A percentile compares a stretch with the other conserved stretches of the same genome.
Conservation (phyloP, 1,140 invertebrate species). For the Laupala kohalensis region DNA sequence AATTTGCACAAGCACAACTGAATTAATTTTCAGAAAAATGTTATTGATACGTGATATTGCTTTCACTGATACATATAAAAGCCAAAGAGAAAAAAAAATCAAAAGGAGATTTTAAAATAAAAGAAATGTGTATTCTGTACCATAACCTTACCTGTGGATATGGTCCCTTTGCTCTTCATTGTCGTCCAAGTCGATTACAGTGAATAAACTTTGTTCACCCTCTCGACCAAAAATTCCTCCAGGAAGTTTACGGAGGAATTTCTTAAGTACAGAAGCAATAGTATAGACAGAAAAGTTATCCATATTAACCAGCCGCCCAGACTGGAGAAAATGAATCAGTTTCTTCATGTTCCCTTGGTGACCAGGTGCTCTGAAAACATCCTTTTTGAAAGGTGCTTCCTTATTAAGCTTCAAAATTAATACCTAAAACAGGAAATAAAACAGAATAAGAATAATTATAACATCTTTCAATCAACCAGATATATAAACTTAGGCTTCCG, state of each 20-base stretch:
- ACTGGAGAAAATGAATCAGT: conserved; percentile 76
- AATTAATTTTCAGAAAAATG: too few relatives aligned
- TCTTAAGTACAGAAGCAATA: conserved; percentile 93
- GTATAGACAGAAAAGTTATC: conserved; percentile 97
- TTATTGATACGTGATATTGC: too few relatives aligned
- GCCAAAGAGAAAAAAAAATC: too few relatives aligned
- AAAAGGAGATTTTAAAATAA: too few relatives aligned
- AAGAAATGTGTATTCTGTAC: too few relatives aligned
- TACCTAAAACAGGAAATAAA: conserved; percentile 38
- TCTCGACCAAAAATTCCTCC: conserved; percentile 87
- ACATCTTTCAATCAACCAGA: too few relatives aligned
- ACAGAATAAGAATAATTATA: too few relatives aligned
- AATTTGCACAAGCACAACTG: too few relatives aligned
- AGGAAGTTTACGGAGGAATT: conserved; percentile 94
- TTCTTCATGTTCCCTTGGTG: conserved; percentile 93
- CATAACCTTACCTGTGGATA: conserved; percentile 65
- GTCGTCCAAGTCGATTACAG: conserved; percentile 65
- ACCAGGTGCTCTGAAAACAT: conserved; percentile 87
- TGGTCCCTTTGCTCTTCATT: conserved; percentile 75
- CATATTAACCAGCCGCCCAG: conserved; percentile 91
- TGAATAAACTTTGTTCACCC: conserved; percentile 80
- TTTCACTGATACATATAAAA: too few relatives aligned
- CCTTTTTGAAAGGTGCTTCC: conserved; percentile 80
- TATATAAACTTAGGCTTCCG: too few relatives aligned
- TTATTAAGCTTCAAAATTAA: conserved; percentile 89